Percentiles rank a stretch among this genome's conserved stretches.
Conservation (phyloP, 2,113 vertebrate genomes). For the Sardina pilchardus region DNA sequence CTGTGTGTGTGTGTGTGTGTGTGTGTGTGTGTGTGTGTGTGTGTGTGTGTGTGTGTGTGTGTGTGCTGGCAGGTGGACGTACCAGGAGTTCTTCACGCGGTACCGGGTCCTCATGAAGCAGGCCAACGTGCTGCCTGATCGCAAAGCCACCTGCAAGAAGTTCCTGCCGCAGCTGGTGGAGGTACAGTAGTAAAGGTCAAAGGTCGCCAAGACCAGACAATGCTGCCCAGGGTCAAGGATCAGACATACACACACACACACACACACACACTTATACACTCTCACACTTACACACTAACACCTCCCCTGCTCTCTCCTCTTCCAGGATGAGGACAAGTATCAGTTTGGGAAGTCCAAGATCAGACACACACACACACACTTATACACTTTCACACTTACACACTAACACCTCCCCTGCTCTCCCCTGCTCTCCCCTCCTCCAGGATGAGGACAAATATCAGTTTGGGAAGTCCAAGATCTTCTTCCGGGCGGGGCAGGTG, state of each 20-base stretch:
- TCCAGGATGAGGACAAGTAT: conserved; percentile 89
- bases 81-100: conserved; percentile 94
- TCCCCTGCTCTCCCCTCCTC: neutral
- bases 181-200: conserved; percentile 65
- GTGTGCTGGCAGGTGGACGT: conserved; percentile 85
- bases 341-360: conserved; percentile 97
- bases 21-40: too few relatives aligned
- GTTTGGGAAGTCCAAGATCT: conserved; percentile 97
- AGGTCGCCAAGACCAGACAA: neutral
- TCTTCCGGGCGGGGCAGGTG: conserved; percentile 96
- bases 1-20: neutral
- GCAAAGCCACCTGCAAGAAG: conserved; percentile 88
- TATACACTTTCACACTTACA: neutral
- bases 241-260: neutral
- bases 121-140: conserved; percentile 84
- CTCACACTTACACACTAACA: neutral
- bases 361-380: too few relatives aligned
- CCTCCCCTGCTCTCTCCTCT: neutral
- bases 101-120: conserved; percentile 95
- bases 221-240: neutral
- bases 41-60: too few relatives aligned
- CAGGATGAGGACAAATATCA: conserved; percentile 93
- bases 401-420: neutral
- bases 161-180: conserved; percentile 85
- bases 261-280: too few relatives aligned